phyloP scores from a whole-genome alignment of 2,888 invertebrate species.

The Drosophila quasianomalipes region DNA sequence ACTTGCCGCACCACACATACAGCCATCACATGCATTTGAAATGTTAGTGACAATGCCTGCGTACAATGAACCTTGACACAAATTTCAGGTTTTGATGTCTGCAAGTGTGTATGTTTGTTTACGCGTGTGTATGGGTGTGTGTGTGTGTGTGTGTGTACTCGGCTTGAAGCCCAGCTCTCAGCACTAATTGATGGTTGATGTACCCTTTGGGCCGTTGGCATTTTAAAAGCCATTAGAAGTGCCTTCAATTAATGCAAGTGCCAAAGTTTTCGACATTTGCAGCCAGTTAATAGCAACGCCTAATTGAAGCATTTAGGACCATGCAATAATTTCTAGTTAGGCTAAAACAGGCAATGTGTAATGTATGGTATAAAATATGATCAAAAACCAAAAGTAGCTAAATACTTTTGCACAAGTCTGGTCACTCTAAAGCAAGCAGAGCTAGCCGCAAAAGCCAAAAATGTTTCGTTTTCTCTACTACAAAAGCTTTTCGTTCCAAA shows the following conservation, averaged over 20 bases:
- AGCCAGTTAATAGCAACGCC: neutral
- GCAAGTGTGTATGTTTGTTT: neutral
- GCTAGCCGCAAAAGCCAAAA: slow-evolving; percentile 67
- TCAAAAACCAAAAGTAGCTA: slow-evolving; percentile 38
- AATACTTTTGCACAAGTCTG: slow-evolving; percentile 57
- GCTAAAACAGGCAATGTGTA: slow-evolving; percentile 13
- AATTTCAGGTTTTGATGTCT: slow-evolving; percentile 37
- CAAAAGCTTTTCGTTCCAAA: slow-evolving; percentile 66
- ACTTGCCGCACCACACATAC: neutral
- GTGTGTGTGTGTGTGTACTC: slow-evolving; percentile 7
- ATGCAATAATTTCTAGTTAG: slow-evolving; percentile 12
- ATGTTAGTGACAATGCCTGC: slow-evolving; percentile 52
- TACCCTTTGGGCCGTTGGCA: slow-evolving; percentile 30
- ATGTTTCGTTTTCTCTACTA: slow-evolving; percentile 74
- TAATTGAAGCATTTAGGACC: neutral
- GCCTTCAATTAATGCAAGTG: slow-evolving; percentile 35
- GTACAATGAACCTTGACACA: slow-evolving; percentile 74
- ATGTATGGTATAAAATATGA: slow-evolving; percentile 11
- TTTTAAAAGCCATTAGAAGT: slow-evolving; percentile 37
- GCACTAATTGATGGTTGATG: slow-evolving; percentile 55
- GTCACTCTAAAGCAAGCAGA: slow-evolving; percentile 69
- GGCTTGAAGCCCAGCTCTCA: slow-evolving; percentile 21
- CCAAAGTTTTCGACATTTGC: slow-evolving; percentile 21
- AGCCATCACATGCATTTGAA: slow-evolving; percentile 53
- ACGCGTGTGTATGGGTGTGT: neutral